Conservation (phyloP, 2,113 vertebrate genomes). For the Lepisosteus osseus region DNA sequence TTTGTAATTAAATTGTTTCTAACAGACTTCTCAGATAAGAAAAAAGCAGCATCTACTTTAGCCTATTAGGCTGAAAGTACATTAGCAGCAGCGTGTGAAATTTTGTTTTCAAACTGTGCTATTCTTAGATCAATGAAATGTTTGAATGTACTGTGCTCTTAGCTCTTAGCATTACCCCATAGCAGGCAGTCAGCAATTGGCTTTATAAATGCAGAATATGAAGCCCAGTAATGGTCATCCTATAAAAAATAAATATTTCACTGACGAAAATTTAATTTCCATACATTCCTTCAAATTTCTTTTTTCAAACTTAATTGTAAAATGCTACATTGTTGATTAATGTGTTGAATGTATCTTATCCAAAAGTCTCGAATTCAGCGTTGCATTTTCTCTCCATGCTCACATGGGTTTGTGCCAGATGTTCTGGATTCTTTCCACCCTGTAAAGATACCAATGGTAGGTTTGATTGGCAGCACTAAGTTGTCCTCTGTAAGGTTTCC, state of each 20-base stretch:
- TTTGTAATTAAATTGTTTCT: constrained; percentile 2
- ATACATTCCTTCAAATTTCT: background rate
- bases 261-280: background rate
- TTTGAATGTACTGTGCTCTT: constrained; percentile 40
- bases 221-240: constrained; percentile 38
- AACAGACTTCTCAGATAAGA: background rate
- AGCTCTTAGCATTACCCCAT: constrained; percentile 32
- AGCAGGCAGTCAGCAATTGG: constrained; percentile 31
- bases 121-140: constrained; percentile 39
- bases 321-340: too few relatives aligned
- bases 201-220: constrained; percentile 26
- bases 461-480: too few relatives aligned
- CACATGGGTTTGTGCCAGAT: too few relatives aligned
- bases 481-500: too few relatives aligned
- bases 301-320: too few relatives aligned
- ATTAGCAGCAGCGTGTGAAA: background rate
- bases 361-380: too few relatives aligned
- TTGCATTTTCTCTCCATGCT: too few relatives aligned
- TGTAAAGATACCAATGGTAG: too few relatives aligned
- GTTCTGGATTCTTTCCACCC: too few relatives aligned
- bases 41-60: background rate
- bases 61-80: background rate
- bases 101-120: constrained; percentile 29
- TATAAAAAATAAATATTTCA: constrained; percentile 27
- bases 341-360: too few relatives aligned